Base-by-base conservation (phyloP, 2,888 invertebrate species). In the Cephus sareptanus region DNA sequence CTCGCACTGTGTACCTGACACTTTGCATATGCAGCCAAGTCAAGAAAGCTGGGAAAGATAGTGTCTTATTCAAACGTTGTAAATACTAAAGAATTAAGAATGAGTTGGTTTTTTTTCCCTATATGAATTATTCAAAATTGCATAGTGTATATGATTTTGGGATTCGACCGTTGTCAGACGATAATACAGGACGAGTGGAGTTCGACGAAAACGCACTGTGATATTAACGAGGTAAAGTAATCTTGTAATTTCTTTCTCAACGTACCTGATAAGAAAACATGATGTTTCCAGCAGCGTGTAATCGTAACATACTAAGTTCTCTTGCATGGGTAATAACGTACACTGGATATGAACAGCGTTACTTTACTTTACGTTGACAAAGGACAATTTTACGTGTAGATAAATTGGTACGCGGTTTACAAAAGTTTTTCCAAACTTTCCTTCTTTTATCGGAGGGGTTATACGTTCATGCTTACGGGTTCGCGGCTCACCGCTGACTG, bases 401-500 rank as follows among this genome's bases (percentile, higher is more conserved):
- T 40, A 23, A 40, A 15, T 40, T 4, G 40, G 6, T 23, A 40
- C 40, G 6, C 23, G 40, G 6, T 23, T 6, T 40, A 2, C 0
- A 9, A 15, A 40, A 15, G 15, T 23, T 40, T 40, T 40, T 40
- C 15, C 1, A 15, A 40, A 40, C 6, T 40, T 40, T 40, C 15
- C 6, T 70, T 33, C 31, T 70, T 30, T 30, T 70, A 30, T 11
- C 71, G 11, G 1, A 15, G 71, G 31, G 71, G 2, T 30, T 33
- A 30, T 70, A 12, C 15, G 33, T 15, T 33, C 13, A 6, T 70
- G 71, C 71, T 70, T 33, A n/a, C 71, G 71, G 71, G 30, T 33
- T 70, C 71, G 71, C 71, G 71, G 71, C 71, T 70, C 71, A 33
- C 71, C 71, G 71, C 31, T 15, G 33, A 70, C 71, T 70, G 71